These are phyloP conservation scores for Phalacrocorax brasilianus DNA, from an alignment of 2,113 vertebrate genomes.

Conservation along the genomic window DNA sequence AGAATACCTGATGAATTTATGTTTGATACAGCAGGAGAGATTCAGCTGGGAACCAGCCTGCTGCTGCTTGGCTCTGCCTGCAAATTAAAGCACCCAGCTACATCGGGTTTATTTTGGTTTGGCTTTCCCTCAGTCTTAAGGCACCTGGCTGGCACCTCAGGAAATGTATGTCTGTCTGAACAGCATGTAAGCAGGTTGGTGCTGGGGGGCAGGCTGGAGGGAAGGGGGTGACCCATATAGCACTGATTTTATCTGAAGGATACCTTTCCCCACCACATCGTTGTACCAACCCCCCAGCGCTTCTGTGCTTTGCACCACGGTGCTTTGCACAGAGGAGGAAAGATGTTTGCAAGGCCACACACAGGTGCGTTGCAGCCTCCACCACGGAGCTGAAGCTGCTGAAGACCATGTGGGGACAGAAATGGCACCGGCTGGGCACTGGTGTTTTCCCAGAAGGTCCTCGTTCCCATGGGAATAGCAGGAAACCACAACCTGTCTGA, in stretches of 20 bases:
- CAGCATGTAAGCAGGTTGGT: background rate
- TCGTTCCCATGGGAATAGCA: background rate
- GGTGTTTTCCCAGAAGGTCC: background rate
- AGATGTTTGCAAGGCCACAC: background rate
- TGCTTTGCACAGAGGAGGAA: background rate
- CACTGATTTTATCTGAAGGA: background rate
- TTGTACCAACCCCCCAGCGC: background rate
- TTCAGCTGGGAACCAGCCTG: background rate
- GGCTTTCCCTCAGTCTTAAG: background rate
- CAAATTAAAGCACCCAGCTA: background rate
- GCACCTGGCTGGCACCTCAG: background rate
- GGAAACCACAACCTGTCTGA: background rate
- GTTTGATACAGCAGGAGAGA: background rate
- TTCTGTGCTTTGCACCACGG: accelerated
- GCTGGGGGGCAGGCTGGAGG: background rate
- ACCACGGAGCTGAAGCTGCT: background rate
- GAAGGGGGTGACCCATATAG: background rate
- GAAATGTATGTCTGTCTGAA: background rate
- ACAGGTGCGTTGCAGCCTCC: background rate
- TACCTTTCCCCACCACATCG: background rate
- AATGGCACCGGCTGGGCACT: background rate
- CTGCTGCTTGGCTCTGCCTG: background rate
- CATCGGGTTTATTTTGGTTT: background rate
- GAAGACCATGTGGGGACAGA: background rate
- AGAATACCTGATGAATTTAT: constrained; percentile 37